Conservation (phyloP, 2,888 invertebrate species). For the Bellardia bayeri region DNA sequence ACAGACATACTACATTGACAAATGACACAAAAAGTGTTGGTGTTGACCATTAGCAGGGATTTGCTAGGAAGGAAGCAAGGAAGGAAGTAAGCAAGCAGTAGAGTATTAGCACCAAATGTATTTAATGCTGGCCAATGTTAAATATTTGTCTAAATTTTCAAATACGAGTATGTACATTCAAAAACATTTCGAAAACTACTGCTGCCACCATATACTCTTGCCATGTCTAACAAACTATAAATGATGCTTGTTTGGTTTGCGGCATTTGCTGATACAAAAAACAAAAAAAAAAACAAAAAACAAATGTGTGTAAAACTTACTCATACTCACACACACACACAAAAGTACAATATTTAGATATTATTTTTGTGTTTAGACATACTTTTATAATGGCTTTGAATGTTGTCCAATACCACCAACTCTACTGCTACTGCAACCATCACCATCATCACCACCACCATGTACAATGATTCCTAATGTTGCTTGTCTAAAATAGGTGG, state of each 20-base stretch:
- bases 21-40: constrained; percentile 11
- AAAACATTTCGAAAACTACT: neutral
- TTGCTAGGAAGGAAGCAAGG: neutral
- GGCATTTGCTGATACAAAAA: constrained; percentile 40
- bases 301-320: neutral
- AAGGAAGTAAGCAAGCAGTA: too few relatives aligned
- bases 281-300: neutral
- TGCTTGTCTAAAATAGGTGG: constrained; percentile 10
- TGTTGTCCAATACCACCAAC: neutral
- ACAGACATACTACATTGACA: neutral
- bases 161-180: neutral
- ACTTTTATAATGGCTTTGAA: constrained; percentile 44
- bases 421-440: neutral
- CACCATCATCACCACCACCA: neutral
- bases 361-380: constrained; percentile 30
- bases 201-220: neutral
- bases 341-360: constrained; percentile 17
- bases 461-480: constrained; percentile 16
- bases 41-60: constrained; percentile 17
- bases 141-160: neutral
- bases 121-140: neutral
- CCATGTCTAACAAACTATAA: constrained; percentile 35
- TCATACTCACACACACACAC: constrained; percentile 11
- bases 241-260: constrained; percentile 59
- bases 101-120: neutral